A percentile compares a stretch with the other conserved stretches of the same genome.
Conservation (phyloP, 2,113 vertebrate species). For the Silurus glanis region DNA sequence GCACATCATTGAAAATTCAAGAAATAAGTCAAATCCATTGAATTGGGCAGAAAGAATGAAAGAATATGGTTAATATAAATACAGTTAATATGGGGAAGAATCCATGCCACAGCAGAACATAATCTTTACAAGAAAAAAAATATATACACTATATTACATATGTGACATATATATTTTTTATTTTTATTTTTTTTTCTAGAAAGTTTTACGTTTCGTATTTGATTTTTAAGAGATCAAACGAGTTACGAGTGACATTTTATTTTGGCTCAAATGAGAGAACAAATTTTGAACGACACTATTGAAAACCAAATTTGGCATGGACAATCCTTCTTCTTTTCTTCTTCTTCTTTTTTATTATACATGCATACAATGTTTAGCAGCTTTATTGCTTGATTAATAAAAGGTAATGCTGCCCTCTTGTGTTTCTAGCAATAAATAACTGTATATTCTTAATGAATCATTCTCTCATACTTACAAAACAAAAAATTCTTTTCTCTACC, state of each 20-base stretch:
- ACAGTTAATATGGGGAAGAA: neutral
- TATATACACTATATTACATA: neutral
- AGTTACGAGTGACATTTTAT: neutral
- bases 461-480: neutral
- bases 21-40: neutral
- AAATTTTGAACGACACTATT: neutral
- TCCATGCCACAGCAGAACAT: neutral
- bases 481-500: neutral
- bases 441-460: neutral
- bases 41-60: neutral
- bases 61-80: no score
- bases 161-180: no score
- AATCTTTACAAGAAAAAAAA: neutral
- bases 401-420: slow-evolving; percentile 1
- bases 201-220: neutral
- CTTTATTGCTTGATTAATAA: neutral
- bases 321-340: no score
- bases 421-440: neutral
- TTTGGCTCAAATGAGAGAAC: neutral
- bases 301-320: no score
- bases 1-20: neutral
- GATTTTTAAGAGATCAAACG: neutral
- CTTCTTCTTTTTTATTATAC: no score
- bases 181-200: no score
- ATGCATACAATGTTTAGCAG: no score